A percentile compares a stretch with the other conserved stretches of the same genome.
Conservation (phyloP, 2,113 vertebrate species). For the Lepisosteus oculatus region DNA sequence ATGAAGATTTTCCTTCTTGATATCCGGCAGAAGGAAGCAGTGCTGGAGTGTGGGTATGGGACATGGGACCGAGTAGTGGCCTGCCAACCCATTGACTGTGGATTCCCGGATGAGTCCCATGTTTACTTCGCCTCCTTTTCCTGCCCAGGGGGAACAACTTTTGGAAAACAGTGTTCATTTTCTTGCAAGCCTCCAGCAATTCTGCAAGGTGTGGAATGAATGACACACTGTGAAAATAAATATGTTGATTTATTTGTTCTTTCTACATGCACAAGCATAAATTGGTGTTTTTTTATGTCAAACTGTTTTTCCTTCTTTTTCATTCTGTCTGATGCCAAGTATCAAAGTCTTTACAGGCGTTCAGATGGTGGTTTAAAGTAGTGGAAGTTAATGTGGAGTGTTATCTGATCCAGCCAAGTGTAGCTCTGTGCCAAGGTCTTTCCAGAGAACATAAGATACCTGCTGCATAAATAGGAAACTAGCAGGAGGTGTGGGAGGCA, state of each 20-base stretch:
- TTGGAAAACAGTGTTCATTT: slow-evolving; percentile 80
- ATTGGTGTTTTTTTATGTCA: no score
- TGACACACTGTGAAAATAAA: background rate
- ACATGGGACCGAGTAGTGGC: slow-evolving; percentile 78
- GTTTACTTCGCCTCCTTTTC: slow-evolving; percentile 84
- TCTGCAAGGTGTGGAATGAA: slow-evolving; percentile 78
- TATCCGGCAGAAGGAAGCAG: slow-evolving; percentile 55
- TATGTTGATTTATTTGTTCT: background rate
- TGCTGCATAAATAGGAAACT: slow-evolving; percentile 35
- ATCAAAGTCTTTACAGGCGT: no score
- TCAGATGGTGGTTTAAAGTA: no score
- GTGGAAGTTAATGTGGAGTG: no score
- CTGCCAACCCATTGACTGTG: slow-evolving; percentile 80
- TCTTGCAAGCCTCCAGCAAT: slow-evolving; percentile 88
- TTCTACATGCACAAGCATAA: no score
- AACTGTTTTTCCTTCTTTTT: no score
- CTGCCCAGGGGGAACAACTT: slow-evolving; percentile 79
- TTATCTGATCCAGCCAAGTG: no score
- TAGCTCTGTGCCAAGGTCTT: no score
- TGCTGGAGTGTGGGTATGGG: slow-evolving; percentile 76
- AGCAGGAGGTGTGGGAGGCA: slow-evolving; percentile 8
- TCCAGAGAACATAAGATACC: background rate
- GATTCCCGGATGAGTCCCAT: slow-evolving; percentile 71
- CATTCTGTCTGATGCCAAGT: no score
- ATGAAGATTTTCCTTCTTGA: background rate